These are phyloP conservation scores for Catocala nupta DNA, from an alignment of 2,888 invertebrate species.

Conservation along the genomic window DNA sequence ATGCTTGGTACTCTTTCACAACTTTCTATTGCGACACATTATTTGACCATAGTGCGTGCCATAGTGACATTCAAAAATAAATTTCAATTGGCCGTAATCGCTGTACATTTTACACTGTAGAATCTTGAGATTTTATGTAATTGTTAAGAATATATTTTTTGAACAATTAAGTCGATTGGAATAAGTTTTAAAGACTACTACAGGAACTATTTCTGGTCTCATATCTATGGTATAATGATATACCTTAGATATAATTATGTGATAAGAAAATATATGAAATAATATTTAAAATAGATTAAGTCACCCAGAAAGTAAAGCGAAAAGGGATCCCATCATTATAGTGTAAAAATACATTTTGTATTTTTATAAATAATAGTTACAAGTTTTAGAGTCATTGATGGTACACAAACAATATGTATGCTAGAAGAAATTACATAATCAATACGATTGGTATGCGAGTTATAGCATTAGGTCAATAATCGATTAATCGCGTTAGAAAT, in stretches of 20 bases:
- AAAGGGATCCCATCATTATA: no score
- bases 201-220: no score
- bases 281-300: neutral
- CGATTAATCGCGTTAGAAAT: conserved; percentile 5
- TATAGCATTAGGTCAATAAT: conserved; percentile 5
- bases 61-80: conserved; percentile 40
- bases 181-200: no score
- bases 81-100: conserved; percentile 50
- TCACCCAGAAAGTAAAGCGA: neutral
- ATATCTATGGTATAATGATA: no score
- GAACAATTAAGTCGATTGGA: no score
- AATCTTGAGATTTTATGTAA: conserved; percentile 15
- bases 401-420: no score
- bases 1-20: conserved; percentile 63
- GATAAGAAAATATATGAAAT: neutral
- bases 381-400: no score
- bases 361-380: no score
- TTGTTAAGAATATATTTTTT: conserved; percentile 1
- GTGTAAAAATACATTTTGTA: no score
- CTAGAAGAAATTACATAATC: no score
- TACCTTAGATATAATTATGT: no score
- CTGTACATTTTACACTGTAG: conserved; percentile 16
- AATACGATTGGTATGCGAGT: neutral
- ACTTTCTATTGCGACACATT: conserved; percentile 69
- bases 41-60: conserved; percentile 58